Percentiles rank a stretch among this genome's conserved stretches.
Evolutionary conservation across 2,113 vertebrate genomes (phyloP).

Genomic region (Etia nguti): DNA sequence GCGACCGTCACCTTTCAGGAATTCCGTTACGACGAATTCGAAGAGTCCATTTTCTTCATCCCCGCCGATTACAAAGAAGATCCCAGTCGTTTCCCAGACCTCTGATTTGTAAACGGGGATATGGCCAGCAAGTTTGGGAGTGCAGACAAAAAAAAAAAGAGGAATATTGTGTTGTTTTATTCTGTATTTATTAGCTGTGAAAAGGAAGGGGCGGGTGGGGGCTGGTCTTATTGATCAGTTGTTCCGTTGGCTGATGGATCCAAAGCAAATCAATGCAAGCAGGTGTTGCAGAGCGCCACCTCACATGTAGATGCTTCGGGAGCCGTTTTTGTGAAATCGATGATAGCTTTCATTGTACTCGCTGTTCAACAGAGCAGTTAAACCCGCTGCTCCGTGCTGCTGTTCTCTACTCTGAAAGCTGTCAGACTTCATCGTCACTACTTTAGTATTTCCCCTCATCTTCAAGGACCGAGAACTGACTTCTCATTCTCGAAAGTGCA

Average conservation of each 20-base stretch:
- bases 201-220: neutral
- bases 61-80: constrained; percentile 92
- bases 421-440: neutral
- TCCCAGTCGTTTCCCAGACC: constrained; percentile 92
- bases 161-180: constrained; percentile 18
- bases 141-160: neutral
- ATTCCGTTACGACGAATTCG: constrained; percentile 88
- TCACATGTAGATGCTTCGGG: neutral
- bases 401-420: constrained; percentile 21
- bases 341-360: constrained; percentile 24
- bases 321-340: constrained; percentile 15
- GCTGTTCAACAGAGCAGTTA: constrained; percentile 18
- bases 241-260: constrained; percentile 32
- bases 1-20: constrained; percentile 98
- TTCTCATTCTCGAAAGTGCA: constrained; percentile 23
- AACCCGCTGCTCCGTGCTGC: constrained; percentile 35
- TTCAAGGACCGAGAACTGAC: neutral
- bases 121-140: neutral
- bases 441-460: constrained; percentile 6
- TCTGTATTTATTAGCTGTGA: constrained; percentile 6
- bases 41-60: constrained; percentile 85
- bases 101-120: constrained; percentile 65
- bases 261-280: constrained; percentile 52
- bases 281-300: constrained; percentile 13
- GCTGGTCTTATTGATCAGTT: neutral